A percentile compares a stretch with the other conserved stretches of the same genome.
Conservation (phyloP, 2,888 invertebrate species). For the Apotomis capreana region DNA sequence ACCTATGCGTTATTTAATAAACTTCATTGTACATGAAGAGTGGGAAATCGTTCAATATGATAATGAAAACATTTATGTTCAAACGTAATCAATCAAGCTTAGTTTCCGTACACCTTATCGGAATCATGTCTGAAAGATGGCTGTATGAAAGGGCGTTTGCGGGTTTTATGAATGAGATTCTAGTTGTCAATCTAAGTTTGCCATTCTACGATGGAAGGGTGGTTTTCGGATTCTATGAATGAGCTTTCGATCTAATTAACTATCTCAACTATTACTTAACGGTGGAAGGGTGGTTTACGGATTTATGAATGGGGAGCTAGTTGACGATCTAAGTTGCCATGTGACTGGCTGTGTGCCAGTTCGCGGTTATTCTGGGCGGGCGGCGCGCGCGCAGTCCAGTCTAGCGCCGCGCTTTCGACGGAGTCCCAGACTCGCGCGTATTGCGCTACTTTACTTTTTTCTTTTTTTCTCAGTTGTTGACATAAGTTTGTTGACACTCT, state of each 20-base stretch:
- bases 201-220: constrained; percentile 46
- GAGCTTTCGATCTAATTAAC: constrained; percentile 51
- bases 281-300: constrained; percentile 43
- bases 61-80: background rate
- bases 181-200: constrained; percentile 50
- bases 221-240: constrained; percentile 65
- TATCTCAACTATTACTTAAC: background rate
- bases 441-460: constrained; percentile 29
- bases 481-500: constrained; percentile 35
- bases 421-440: constrained; percentile 38
- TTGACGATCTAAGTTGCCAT: constrained; percentile 52
- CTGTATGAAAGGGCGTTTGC: constrained; percentile 41
- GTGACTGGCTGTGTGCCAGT: constrained; percentile 72
- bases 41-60: background rate
- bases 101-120: background rate
- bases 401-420: constrained; percentile 64
- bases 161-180: constrained; percentile 73
- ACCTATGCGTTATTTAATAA: background rate
- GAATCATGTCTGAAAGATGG: background rate
- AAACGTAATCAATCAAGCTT: background rate
- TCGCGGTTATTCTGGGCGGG: constrained; percentile 72
- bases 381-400: constrained; percentile 75
- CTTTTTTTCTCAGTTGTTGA: constrained; percentile 28
- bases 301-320: constrained; percentile 74
- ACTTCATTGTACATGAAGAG: too few species aligned